A percentile compares a stretch with the other conserved stretches of the same genome.
Conservation (phyloP, 2,113 vertebrate species). For the human (Homo sapiens) region GRCh38 chr5:13209501-13210000, state of each 20-base stretch:
- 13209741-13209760: neutral
- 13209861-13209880: neutral
- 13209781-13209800: neutral
- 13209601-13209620: neutral
- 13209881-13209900: neutral
- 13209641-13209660: neutral
- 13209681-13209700: rapidly evolving
- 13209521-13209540: neutral
- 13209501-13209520: neutral
- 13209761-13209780: neutral
- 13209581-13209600: neutral
- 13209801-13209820: neutral
- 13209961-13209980: conserved; percentile 31
- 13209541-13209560: neutral
- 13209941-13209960: neutral
- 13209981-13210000: conserved; percentile 34
- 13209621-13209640: too few relatives aligned
- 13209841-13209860: neutral
- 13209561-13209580: neutral
- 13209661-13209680: neutral
- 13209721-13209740: neutral
- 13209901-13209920: conserved; percentile 20
- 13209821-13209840: neutral
- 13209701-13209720: neutral
- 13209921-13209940: conserved; percentile 13